Conservation (phyloP, 2,888 invertebrate genomes). For the Dolomedes plantarius region DNA sequence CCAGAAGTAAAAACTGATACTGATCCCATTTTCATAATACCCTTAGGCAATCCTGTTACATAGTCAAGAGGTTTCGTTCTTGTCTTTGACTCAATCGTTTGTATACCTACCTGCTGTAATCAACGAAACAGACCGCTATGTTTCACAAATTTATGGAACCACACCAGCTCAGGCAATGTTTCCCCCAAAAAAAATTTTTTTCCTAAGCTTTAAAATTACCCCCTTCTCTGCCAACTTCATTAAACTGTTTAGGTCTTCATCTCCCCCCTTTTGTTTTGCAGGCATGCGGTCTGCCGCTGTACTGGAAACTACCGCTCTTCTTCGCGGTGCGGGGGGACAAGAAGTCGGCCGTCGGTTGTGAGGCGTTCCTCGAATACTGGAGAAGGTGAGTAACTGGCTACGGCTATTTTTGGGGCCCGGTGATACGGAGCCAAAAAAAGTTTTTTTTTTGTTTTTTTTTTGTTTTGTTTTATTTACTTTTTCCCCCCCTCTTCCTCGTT, state of each 20-base stretch:
- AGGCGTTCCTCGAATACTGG: conserved; percentile 93
- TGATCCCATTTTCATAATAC: no score
- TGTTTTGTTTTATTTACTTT: not conserved
- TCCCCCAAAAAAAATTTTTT: no score
- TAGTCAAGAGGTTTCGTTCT: no score
- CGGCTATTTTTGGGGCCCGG: conserved; percentile 35
- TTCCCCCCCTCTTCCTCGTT: not conserved
- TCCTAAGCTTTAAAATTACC: no score
- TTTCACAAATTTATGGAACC: no score
- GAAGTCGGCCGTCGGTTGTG: conserved; percentile 85
- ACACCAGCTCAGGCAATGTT: no score
- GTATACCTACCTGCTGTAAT: no score
- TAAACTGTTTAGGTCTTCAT: not conserved
- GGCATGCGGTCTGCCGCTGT: conserved; percentile 93
- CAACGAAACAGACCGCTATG: no score
- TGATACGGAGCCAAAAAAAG: not conserved
- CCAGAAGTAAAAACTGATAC: no score
- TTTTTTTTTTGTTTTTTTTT: not conserved
- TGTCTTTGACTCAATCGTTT: no score
- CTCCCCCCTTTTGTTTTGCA: no score
- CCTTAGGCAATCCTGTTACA: no score
- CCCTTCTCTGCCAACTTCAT: not conserved
- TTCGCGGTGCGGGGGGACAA: conserved; percentile 86
- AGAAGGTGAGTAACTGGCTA: conserved; percentile 84
- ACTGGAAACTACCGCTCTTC: conserved; percentile 98